Conservation (phyloP, 2,888 invertebrate species). For the Parthenolecanium corni region DNA sequence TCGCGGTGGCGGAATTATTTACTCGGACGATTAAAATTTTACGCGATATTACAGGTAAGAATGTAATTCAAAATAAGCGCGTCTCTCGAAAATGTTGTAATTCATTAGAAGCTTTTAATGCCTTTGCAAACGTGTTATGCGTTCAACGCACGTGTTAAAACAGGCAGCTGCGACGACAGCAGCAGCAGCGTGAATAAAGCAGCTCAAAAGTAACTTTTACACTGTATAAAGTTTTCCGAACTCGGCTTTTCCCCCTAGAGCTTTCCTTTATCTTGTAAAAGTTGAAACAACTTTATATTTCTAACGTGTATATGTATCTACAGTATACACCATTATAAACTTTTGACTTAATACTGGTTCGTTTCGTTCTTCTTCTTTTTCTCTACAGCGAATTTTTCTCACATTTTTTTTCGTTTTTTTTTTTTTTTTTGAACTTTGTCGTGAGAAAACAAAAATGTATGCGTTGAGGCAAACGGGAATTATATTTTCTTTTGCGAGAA, state of each 20-base stretch:
- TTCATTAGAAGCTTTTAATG: conserved; percentile 23
- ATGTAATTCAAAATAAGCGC: conserved; percentile 18
- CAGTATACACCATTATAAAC: conserved; percentile 19
- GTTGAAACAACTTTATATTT: conserved; percentile 26
- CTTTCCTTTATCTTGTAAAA: conserved; percentile 27
- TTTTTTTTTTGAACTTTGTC: not conserved
- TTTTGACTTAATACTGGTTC: conserved; percentile 26
- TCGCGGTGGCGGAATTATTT: not conserved
- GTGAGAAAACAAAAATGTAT: conserved; percentile 20
- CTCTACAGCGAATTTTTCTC: too few species aligned
- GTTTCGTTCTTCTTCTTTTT: not conserved
- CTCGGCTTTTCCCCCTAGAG: conserved; percentile 25
- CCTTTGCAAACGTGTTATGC: conserved; percentile 20
- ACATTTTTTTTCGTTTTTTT: too few species aligned
- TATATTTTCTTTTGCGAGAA: too few species aligned
- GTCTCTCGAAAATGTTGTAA: conserved; percentile 7
- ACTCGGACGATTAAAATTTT: not conserved
- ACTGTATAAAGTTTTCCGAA: conserved; percentile 20
- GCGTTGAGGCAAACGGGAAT: not conserved
- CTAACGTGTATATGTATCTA: not conserved
- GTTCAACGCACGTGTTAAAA: conserved; percentile 27
- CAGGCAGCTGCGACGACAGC: conserved; percentile 6
- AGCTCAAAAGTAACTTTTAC: too few species aligned
- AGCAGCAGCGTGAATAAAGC: not conserved
- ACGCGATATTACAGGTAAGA: conserved; percentile 18